A percentile compares a stretch with the other conserved stretches of the same genome.
These are phyloP conservation scores for Neomorphus geoffroyi DNA, from an alignment of 2,797 vertebrate species.

Conservation along the genomic window DNA sequence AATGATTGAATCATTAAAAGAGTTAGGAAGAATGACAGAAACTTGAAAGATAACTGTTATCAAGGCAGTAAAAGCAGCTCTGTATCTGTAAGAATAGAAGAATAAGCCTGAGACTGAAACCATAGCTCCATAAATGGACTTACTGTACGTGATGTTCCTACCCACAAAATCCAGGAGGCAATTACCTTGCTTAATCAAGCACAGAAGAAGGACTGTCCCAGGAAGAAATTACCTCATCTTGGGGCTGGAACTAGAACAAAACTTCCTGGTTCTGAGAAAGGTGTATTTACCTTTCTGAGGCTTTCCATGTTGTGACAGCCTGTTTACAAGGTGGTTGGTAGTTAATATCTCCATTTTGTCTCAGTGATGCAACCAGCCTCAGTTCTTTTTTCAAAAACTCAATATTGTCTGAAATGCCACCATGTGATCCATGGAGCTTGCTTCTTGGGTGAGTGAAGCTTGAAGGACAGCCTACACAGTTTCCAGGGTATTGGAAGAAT, in stretches of 20 bases:
- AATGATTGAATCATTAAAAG: not conserved
- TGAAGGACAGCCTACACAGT: not conserved
- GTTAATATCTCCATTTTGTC: not conserved
- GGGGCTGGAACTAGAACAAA: conserved; percentile 13
- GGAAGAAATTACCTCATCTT: conserved; percentile 57
- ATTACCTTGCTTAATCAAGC: conserved; percentile 47
- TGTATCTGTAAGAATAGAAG: not conserved
- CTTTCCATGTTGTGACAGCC: not conserved
- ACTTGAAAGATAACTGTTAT: not conserved
- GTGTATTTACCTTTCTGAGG: conserved; percentile 27
- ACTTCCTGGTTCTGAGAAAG: not conserved
- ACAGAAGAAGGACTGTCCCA: conserved; percentile 27
- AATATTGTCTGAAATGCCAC: not conserved
- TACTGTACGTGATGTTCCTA: not conserved
- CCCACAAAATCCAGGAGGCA: conserved; percentile 27
- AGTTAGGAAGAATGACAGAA: not conserved
- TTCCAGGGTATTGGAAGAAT: conserved; percentile 17
- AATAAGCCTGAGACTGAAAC: conserved; percentile 11
- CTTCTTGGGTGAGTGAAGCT: not conserved
- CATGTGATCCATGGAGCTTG: not conserved
- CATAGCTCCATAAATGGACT: conserved; percentile 35
- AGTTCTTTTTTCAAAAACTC: not conserved
- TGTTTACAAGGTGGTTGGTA: not conserved
- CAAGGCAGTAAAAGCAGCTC: not conserved
- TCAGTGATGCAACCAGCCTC: not conserved